Conservation (phyloP, 2,797 vertebrate species). For the Protonibea diacanthus region DNA sequence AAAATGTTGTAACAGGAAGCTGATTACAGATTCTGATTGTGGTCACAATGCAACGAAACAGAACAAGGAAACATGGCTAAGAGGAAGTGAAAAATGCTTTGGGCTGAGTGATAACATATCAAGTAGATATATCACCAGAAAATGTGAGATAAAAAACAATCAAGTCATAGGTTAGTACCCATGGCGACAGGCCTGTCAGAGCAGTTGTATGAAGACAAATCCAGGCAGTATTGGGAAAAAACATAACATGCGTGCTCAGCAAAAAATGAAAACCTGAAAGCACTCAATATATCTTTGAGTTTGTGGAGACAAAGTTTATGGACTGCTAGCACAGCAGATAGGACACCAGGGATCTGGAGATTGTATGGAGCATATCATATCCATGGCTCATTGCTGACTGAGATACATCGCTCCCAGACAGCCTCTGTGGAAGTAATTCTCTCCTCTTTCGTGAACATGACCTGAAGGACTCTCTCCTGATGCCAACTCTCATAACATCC, state of each 20-base stretch:
- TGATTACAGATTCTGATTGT: neutral
- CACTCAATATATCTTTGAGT: neutral
- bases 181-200: slow-evolving; percentile 1
- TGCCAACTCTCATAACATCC: slow-evolving; percentile 38
- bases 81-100: neutral
- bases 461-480: slow-evolving; percentile 31
- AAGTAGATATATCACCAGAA: neutral
- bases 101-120: neutral
- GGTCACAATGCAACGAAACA: neutral
- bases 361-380: neutral
- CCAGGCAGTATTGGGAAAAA: neutral
- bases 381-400: slow-evolving; percentile 3
- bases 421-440: slow-evolving; percentile 19
- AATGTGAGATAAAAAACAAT: neutral
- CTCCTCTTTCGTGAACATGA: slow-evolving; percentile 34
- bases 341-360: neutral
- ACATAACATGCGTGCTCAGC: neutral
- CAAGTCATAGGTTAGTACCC: neutral
- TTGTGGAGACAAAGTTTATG: neutral
- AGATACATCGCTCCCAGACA: slow-evolving; percentile 11
- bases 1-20: slow-evolving; percentile 7
- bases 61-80: neutral
- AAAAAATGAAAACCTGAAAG: neutral
- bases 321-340: neutral
- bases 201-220: neutral